A percentile compares a stretch with the other conserved stretches of the same genome.
phyloP scores from a whole-genome alignment of 1,140 invertebrate genomes.

The Hypothenemus hampei region DNA sequence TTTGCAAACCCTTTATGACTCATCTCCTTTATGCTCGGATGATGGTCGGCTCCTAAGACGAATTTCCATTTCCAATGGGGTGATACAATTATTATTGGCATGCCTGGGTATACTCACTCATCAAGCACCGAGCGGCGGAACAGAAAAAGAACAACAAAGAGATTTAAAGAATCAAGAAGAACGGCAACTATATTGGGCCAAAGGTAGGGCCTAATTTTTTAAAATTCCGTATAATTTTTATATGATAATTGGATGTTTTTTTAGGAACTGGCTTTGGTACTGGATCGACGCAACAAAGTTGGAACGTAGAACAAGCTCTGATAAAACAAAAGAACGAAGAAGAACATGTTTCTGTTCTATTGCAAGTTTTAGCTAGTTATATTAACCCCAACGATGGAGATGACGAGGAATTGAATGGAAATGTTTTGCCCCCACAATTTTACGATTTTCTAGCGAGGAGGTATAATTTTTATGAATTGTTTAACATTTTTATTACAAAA shows the following conservation, averaged over 20 bases:
- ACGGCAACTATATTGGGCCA: conserved; percentile 89
- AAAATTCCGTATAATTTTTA: neutral
- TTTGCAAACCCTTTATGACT: conserved; percentile 72
- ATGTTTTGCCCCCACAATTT: conserved; percentile 62
- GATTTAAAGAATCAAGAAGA: conserved; percentile 60
- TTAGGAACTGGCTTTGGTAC: conserved; percentile 85
- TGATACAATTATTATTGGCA: conserved; percentile 75
- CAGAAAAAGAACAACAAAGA: conserved; percentile 37
- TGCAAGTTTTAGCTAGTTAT: conserved; percentile 78
- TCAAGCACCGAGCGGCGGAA: conserved; percentile 50
- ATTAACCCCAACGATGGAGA: conserved; percentile 62
- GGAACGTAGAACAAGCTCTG: conserved; percentile 94
- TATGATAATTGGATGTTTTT: neutral
- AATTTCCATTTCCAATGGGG: conserved; percentile 77
- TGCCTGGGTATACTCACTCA: conserved; percentile 88
- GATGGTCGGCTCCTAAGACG: conserved; percentile 73
- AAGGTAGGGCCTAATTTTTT: conserved; percentile 49
- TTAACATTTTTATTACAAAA: neutral
- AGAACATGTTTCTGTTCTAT: conserved; percentile 80
- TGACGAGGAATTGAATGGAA: conserved; percentile 46
- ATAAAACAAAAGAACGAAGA: conserved; percentile 83
- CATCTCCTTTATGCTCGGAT: conserved; percentile 72
- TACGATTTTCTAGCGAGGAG: conserved; percentile 65
- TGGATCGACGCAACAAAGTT: conserved; percentile 89
- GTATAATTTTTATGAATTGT: conserved; percentile 5